Base-by-base conservation (phyloP, 1,140 invertebrate species). In the Atta texana region DNA sequence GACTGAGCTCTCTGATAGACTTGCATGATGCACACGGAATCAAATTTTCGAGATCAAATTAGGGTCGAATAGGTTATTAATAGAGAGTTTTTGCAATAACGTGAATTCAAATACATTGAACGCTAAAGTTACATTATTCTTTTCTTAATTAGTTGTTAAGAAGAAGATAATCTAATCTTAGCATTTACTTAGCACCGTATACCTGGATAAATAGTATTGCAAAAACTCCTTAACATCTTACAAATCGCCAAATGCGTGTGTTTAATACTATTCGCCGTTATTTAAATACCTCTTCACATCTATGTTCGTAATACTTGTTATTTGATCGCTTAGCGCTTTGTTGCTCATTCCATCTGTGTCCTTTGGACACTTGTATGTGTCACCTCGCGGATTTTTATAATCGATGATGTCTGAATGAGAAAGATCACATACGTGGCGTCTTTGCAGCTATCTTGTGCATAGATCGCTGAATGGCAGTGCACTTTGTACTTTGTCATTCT, bases 301-400 rank as follows among this genome's bases (percentile, higher is more conserved):
- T 14, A 21, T 28, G 18, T 28, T 2, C 34, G 57, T 16, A 5
- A 44, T 21, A 44, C 24, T 44, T 31, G 44, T 44, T 44, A 44
- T 2, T 44, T 8, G 16, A 55, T 68, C 49, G 5, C 2, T n/a
- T n/a, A 14, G 16, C 14, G 34, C 49, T 68, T 78, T 69, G 7
- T 69, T 81, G 68, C 14, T 81, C 18, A 0, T 16, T 55, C 31
- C 31, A 49, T 55, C 49, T 39, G 16, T n/a, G 31, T 69, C 10
- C 31, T 81, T 69, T 71, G 21, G 5, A 81, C 51, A 44, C n/a
- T n/a, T 80, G 16, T 53, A 68, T n/a, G 63, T 18, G 24, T 66
- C 76, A 51, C 3, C 3, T 8, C 49, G n/a, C 59, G 3, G 21
- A 81, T 44, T 81, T 71, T 81, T 57, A 81, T 71, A 44, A 69